Percentiles rank a stretch among this genome's conserved stretches.
phyloP scores from a whole-genome alignment of 2,797 vertebrate genomes.

The Amblyraja radiata region DNA sequence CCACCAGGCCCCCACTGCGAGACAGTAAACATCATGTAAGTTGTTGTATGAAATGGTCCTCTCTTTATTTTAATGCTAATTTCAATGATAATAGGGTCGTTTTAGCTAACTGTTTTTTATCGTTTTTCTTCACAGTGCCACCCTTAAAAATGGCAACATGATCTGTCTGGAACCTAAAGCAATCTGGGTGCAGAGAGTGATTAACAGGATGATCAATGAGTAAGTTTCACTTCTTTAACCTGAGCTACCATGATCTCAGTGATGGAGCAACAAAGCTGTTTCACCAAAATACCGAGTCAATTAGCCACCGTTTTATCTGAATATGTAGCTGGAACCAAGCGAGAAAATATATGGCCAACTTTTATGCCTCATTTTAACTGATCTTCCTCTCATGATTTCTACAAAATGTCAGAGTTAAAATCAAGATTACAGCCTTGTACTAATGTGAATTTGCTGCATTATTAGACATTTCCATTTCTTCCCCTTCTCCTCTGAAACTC shows the following conservation, averaged over 20 bases:
- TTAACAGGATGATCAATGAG: background rate
- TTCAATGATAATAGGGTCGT: background rate
- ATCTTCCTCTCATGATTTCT: background rate
- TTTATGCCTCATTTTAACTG: background rate
- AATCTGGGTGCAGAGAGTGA: background rate
- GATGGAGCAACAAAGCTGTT: too few relatives aligned
- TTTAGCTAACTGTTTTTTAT: background rate
- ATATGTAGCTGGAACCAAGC: background rate
- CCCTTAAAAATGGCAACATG: background rate
- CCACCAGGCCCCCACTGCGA: background rate
- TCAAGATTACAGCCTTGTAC: background rate
- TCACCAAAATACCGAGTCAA: background rate
- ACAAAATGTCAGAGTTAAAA: background rate
- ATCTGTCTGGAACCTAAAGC: background rate
- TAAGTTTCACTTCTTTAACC: background rate
- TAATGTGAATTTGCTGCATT: background rate
- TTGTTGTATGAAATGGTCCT: too few relatives aligned
- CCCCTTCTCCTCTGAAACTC: too few relatives aligned
- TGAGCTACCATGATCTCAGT: background rate
- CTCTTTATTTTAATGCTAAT: background rate
- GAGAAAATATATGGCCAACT: too few relatives aligned
- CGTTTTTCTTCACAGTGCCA: background rate
- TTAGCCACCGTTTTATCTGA: background rate
- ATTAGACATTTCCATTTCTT: background rate
- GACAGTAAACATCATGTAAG: background rate